Base-by-base conservation (phyloP, 1,140 invertebrate species). In the Drosophila pandora region DNA sequence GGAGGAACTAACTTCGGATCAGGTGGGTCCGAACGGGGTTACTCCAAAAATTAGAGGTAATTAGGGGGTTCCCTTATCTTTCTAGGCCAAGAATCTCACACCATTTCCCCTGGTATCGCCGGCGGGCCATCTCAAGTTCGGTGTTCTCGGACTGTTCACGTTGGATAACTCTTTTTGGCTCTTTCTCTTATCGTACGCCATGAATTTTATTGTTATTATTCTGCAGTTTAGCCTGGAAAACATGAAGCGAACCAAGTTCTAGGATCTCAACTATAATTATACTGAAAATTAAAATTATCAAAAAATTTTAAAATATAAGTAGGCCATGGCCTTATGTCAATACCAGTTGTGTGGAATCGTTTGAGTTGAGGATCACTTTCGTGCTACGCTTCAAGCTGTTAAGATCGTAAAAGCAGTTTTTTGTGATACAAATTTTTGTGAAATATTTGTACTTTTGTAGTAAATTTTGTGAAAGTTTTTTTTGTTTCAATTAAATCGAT, bases 171-270 rank as follows among this genome's bases (percentile, higher is more conserved):
- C 67, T 1, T 90, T 90, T 49, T 88, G 76, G 80, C 48, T 90
- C 3, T 82, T 89, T 32, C 69, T 90, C 21, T 54, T 90, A 23
- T 82, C 83, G 0, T 90, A 90, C 48, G 87, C 83, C 6, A 62
- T 75, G 13, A 90, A 85, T 32, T 90, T 85, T 12, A 83, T 90
- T 41, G 88, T 90, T 28, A 63, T 90, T 53, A 90, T 90, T 4
- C 49, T 90, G 55, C 88, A 90, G 47, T 90, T 85, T 39, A 83
- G 73, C 2, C 22, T 88, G 41, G 61, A 79, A 55, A 48, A 88
- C 10, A 83, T 79, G 32, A 63, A 76, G 10, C 79, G 28, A 2
- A 45, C 10, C 48, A 10, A 50, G n/a, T 6, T 8, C 10, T 12
- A 23, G 22, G 21, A 58, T 2, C 12, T 21, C 7, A 21, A 17